Conservation (phyloP, 2,797 vertebrate genomes). For the Pteronotus mesoamericanus region DNA sequence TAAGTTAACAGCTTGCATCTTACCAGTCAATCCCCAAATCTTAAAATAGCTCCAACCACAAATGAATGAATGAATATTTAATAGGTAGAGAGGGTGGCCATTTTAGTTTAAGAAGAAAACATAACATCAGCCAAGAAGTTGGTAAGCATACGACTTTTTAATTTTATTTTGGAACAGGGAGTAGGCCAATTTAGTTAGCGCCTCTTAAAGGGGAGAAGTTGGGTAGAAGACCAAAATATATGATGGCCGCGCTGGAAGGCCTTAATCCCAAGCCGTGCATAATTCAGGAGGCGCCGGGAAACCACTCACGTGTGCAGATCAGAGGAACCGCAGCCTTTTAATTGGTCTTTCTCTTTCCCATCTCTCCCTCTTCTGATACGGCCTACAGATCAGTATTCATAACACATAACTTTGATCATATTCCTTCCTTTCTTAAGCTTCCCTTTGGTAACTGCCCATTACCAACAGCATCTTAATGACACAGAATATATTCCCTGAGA, state of each 20-base stretch:
- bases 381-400: constrained; percentile 27
- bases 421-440: constrained; percentile 19
- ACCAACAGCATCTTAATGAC: constrained; percentile 4
- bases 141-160: neutral
- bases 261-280: neutral
- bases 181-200: neutral
- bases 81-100: neutral
- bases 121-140: neutral
- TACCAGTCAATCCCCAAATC: neutral
- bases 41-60: constrained; percentile 28
- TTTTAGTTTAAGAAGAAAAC: constrained; percentile 16
- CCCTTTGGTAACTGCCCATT: neutral
- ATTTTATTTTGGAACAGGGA: neutral
- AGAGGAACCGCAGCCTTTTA: neutral
- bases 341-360: neutral
- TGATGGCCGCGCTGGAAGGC: neutral
- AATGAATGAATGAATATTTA: constrained; percentile 41
- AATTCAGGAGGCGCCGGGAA: constrained; percentile 9
- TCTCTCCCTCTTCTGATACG: neutral
- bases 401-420: neutral
- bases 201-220: neutral
- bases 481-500: neutral
- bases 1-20: constrained; percentile 25
- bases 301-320: neutral
- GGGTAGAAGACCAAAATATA: neutral